Percentiles rank a stretch among this genome's conserved stretches.
These are phyloP conservation scores for Brachionichthys hirsutus DNA, from an alignment of 2,113 vertebrate genomes.

Conservation along the genomic window DNA sequence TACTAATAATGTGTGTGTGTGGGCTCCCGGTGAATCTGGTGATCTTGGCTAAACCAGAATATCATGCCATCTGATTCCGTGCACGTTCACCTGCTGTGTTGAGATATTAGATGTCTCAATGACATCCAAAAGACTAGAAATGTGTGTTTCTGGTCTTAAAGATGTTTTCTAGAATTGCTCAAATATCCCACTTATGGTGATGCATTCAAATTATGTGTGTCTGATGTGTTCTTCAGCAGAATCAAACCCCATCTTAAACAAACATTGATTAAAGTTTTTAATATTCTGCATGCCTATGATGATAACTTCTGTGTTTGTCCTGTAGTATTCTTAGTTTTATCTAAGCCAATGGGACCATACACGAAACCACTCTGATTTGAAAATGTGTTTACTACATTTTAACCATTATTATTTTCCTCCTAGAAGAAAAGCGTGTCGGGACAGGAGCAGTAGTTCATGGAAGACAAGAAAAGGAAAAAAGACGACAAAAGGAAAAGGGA, in stretches of 20 bases:
- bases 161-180: too few relatives aligned
- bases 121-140: too few relatives aligned
- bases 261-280: not conserved
- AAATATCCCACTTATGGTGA: too few relatives aligned
- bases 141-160: too few relatives aligned
- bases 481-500: constrained; percentile 99
- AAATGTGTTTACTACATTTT: not conserved
- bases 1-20: not conserved
- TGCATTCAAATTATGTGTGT: constrained; percentile 5
- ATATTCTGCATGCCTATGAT: constrained; percentile 13
- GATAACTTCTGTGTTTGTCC: constrained; percentile 29
- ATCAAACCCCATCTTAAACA: not conserved
- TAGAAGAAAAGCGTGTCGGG: constrained; percentile 90
- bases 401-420: constrained; percentile 33
- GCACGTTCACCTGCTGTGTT: too few relatives aligned
- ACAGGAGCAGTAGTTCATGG: constrained; percentile 99
- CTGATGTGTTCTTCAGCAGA: constrained; percentile 1
- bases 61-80: too few relatives aligned
- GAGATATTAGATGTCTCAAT: too few relatives aligned
- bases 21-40: not conserved
- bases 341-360: too few relatives aligned
- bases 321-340: constrained; percentile 20
- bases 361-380: not conserved
- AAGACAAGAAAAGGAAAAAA: constrained; percentile 99
- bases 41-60: too few relatives aligned